Evolutionary conservation across 2,113 vertebrate species (phyloP).

Genomic region (Rattus rattus): DNA sequence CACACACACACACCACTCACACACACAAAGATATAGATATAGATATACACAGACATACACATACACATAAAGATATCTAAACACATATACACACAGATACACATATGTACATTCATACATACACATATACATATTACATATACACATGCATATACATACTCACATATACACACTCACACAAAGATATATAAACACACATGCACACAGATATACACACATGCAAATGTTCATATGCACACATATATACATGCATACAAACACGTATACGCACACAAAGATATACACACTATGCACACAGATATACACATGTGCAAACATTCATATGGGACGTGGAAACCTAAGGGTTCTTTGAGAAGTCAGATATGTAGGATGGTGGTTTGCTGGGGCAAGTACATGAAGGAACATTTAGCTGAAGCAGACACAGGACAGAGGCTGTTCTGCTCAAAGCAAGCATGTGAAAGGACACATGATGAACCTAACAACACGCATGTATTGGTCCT

Average conservation of each 20-base stretch:
- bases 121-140: not conserved
- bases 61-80: not conserved
- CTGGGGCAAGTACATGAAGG: no score
- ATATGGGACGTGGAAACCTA: no score
- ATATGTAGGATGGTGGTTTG: no score
- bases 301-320: no score
- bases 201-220: not conserved
- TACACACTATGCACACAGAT: not conserved
- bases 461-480: no score
- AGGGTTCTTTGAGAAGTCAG: no score
- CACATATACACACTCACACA: not conserved
- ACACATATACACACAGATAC: not conserved
- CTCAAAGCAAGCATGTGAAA: no score
- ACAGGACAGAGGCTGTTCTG: no score
- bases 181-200: not conserved
- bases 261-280: no score
- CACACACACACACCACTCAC: not conserved
- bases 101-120: not conserved
- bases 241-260: not conserved
- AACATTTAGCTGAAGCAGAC: no score
- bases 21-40: not conserved
- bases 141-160: not conserved
- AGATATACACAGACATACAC: not conserved
- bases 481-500: no score
- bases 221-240: not conserved